Evolutionary conservation across 2,888 invertebrate genomes (phyloP).

Genomic region (Diachrysia chrysitis): DNA sequence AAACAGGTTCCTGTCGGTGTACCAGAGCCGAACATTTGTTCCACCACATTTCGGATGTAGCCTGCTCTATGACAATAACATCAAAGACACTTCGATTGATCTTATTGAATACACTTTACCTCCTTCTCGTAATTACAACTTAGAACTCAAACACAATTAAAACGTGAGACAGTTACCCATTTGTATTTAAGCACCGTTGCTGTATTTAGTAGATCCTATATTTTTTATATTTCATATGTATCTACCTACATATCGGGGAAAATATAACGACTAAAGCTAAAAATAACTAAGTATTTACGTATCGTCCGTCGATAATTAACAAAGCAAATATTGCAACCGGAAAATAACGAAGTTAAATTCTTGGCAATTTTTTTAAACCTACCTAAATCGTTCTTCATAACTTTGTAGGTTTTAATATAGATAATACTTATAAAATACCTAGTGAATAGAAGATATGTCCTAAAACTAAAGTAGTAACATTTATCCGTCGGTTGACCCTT

Average conservation of each 20-base stretch:
- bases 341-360: too few relatives aligned
- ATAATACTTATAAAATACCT: constrained; percentile 15
- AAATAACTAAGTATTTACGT: constrained; percentile 3
- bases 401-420: too few relatives aligned
- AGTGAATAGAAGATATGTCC: constrained; percentile 5
- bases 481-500: constrained; percentile 26
- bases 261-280: background rate
- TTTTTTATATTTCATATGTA: background rate
- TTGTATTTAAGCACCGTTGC: background rate
- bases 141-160: constrained; percentile 18
- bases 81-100: constrained; percentile 59
- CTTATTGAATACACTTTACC: constrained; percentile 35
- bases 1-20: constrained; percentile 83
- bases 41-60: constrained; percentile 70
- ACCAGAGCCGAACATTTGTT: constrained; percentile 77
- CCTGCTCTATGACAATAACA: constrained; percentile 69
- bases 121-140: constrained; percentile 13
- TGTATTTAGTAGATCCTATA: background rate
- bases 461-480: constrained; percentile 21
- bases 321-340: constrained; percentile 15
- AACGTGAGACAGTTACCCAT: constrained; percentile 1
- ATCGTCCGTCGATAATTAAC: constrained; percentile 13
- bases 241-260: too few relatives aligned
- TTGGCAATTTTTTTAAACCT: too few relatives aligned
- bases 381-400: too few relatives aligned